A percentile compares a stretch with the other conserved stretches of the same genome.
phyloP scores from a whole-genome alignment of 1,140 invertebrate genomes.

The Harpegnathos saltator region DNA sequence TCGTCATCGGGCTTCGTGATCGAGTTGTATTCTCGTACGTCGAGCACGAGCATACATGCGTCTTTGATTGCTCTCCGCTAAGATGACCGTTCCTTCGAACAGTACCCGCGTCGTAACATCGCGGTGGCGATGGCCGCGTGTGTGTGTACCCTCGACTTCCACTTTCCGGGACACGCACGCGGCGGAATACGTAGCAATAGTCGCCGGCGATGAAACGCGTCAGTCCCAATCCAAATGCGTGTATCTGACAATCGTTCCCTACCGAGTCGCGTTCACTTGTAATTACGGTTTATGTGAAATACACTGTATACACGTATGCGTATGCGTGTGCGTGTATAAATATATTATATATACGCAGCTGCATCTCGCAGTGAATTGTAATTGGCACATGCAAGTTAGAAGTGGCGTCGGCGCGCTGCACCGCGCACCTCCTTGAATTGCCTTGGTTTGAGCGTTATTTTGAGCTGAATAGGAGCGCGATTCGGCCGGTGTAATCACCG shows the following conservation, averaged over 20 bases:
- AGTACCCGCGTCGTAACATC: too few species aligned
- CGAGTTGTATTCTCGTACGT: too few species aligned
- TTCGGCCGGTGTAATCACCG: conserved; percentile 18
- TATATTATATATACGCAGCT: background rate
- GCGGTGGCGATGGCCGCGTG: too few species aligned
- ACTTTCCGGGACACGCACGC: background rate
- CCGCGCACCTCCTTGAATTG: conserved; percentile 16
- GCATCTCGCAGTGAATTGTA: conserved; percentile 37
- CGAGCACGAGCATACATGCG: too few species aligned
- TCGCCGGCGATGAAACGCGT: background rate
- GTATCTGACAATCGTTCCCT: conserved; percentile 16
- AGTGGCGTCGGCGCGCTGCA: conserved; percentile 16
- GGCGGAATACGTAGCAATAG: background rate
- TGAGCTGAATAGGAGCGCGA: conserved; percentile 24
- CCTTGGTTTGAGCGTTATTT: conserved; percentile 46
- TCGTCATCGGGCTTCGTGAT: too few species aligned
- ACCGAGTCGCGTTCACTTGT: conserved; percentile 1
- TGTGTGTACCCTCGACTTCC: background rate
- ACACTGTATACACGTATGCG: too few species aligned
- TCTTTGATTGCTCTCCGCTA: too few species aligned
- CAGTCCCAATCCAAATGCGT: background rate
- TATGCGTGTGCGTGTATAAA: too few species aligned
- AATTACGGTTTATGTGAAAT: conserved; percentile 1
- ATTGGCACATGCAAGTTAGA: conserved; percentile 46
- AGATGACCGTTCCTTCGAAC: too few species aligned